These are phyloP conservation scores for Baryphthengus martii DNA, from an alignment of 2,113 vertebrate genomes.

Conservation along the genomic window DNA sequence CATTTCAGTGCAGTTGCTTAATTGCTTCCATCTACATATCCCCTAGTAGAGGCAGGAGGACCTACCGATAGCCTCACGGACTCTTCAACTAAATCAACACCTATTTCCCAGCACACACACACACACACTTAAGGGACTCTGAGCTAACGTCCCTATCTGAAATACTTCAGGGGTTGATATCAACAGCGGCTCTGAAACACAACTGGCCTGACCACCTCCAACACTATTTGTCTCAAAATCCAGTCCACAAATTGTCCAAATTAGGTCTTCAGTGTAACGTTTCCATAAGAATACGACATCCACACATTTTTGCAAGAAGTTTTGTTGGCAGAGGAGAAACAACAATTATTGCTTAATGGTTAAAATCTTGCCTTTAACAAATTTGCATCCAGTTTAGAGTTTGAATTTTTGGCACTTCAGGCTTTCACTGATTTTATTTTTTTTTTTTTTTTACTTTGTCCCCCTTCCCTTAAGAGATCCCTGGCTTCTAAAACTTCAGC, in stretches of 20 bases:
- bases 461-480: not conserved
- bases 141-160: not conserved
- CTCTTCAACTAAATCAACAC: not conserved
- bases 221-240: not conserved
- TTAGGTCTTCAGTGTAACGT: not conserved
- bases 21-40: not conserved
- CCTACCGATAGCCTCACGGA: rapidly evolving
- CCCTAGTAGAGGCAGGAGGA: not conserved
- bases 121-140: not conserved
- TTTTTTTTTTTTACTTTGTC: no score
- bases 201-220: not conserved
- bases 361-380: not conserved
- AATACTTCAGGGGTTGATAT: not conserved
- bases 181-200: not conserved
- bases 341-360: not conserved
- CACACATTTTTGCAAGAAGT: not conserved
- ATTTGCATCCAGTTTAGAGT: not conserved
- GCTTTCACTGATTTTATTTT: not conserved
- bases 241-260: not conserved
- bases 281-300: not conserved
- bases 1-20: not conserved
- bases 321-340: not conserved
- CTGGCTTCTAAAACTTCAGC: not conserved
- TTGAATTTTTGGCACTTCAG: not conserved
- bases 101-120: not conserved